Conservation (phyloP, 2,888 invertebrate species). For the Cylloceria caligata region DNA sequence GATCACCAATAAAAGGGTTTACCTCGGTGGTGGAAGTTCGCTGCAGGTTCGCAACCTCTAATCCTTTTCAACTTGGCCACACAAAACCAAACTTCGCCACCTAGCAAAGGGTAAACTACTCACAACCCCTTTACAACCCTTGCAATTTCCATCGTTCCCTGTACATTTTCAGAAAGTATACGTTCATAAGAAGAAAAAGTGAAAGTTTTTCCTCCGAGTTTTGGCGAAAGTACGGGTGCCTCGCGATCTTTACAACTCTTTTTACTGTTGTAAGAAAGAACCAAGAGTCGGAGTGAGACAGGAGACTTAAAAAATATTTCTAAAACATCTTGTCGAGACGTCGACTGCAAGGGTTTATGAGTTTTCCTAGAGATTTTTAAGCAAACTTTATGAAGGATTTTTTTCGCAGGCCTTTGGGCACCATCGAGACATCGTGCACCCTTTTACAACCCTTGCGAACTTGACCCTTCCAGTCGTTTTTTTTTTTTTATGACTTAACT, state of each 20-base stretch:
- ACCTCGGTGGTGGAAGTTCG: constrained; percentile 48
- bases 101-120: constrained; percentile 76
- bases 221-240: constrained; percentile 51
- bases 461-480: constrained; percentile 79
- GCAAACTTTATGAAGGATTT: constrained; percentile 71
- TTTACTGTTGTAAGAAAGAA: constrained; percentile 67
- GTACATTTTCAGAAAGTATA: background rate
- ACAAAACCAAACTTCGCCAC: constrained; percentile 72
- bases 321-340: constrained; percentile 53
- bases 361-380: constrained; percentile 69
- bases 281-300: constrained; percentile 70
- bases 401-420: constrained; percentile 66
- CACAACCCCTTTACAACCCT: constrained; percentile 79
- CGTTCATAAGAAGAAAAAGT: constrained; percentile 46
- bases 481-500: constrained; percentile 80
- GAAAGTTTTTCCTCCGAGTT: constrained; percentile 64
- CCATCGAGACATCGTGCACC: constrained; percentile 71
- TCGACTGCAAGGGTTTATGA: constrained; percentile 79
- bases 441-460: constrained; percentile 81
- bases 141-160: constrained; percentile 62
- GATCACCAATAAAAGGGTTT: constrained; percentile 83
- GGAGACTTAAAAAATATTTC: constrained; percentile 61
- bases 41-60: constrained; percentile 73
- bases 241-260: constrained; percentile 74
- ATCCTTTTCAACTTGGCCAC: constrained; percentile 80